Evolutionary conservation across 2,888 invertebrate genomes (phyloP).

Genomic region (Hemicrepidius hirtus): DNA sequence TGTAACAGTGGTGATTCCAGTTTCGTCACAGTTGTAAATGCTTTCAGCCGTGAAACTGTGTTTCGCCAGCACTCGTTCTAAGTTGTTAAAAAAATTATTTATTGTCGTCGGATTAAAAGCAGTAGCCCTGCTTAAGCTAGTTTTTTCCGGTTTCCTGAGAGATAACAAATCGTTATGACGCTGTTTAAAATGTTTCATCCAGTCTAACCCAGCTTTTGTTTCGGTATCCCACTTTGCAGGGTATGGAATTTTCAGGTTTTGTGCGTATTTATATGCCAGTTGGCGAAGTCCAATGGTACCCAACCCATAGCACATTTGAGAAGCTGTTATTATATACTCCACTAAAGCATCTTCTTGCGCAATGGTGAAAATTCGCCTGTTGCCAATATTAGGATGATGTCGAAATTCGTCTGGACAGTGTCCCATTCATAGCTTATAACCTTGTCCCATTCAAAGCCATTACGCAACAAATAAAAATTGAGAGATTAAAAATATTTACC

Average conservation of each 20-base stretch:
- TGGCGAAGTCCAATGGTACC: neutral
- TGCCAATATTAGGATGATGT: neutral
- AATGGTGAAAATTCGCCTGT: conserved; percentile 4
- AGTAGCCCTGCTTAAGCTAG: conserved; percentile 2
- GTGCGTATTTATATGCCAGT: conserved; percentile 20
- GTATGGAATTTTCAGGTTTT: neutral
- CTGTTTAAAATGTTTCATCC: conserved; percentile 7
- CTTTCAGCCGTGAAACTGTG: neutral
- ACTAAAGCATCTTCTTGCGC: neutral
- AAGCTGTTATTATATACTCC: conserved; percentile 24
- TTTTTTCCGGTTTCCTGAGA: too few relatives aligned
- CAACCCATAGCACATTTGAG: conserved; percentile 25
- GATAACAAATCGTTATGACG: conserved; percentile 2
- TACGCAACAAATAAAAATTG: too few relatives aligned
- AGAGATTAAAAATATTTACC: too few relatives aligned
- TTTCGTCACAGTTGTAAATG: conserved; percentile 9
- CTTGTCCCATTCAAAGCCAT: too few relatives aligned
- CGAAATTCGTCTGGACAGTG: neutral
- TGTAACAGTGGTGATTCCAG: conserved; percentile 1
- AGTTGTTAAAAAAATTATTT: conserved; percentile 5
- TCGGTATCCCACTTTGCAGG: conserved; percentile 9
- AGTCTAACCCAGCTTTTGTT: conserved; percentile 7
- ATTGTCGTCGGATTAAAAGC: conserved; percentile 8
- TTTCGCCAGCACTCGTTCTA: neutral
- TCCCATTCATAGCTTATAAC: too few relatives aligned